A percentile compares a stretch with the other conserved stretches of the same genome.
phyloP scores from a whole-genome alignment of 1,140 invertebrate genomes.

The Sogatella furcifera region DNA sequence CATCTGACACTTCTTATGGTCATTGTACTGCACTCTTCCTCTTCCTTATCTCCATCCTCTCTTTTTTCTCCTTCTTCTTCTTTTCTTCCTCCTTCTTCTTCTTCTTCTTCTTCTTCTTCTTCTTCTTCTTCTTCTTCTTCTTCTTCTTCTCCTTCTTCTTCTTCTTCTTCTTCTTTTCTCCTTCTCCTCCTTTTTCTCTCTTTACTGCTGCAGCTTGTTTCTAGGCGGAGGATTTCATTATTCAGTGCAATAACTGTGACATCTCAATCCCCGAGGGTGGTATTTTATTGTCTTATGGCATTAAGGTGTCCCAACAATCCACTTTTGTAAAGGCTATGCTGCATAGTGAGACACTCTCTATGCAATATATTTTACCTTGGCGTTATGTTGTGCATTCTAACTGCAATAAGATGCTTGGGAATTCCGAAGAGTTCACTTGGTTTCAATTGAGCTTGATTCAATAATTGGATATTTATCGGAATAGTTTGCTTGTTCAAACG shows the following conservation, averaged over 20 bases:
- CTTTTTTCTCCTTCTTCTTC: constrained; percentile 13
- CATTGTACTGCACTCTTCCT: neutral
- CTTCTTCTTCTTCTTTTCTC: neutral
- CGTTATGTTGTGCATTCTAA: no score
- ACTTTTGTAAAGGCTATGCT: neutral
- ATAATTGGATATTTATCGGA: no score
- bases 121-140: neutral
- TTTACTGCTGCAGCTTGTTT: neutral
- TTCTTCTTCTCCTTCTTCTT: constrained; percentile 10
- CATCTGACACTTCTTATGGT: no score
- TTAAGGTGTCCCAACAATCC: neutral
- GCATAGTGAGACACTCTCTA: no score
- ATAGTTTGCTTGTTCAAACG: no score
- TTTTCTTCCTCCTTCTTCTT: neutral
- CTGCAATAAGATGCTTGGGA: no score
- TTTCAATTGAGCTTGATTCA: no score
- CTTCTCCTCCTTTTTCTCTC: neutral
- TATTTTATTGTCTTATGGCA: neutral
- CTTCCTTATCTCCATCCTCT: constrained; percentile 3
- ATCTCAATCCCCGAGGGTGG: neutral
- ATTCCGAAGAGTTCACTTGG: no score
- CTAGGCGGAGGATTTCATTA: neutral
- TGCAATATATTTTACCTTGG: no score
- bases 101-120: constrained; percentile 8
- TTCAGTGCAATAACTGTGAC: neutral